Conservation (phyloP, 2,888 invertebrate species). For the Zaprionus bogoriensis region DNA sequence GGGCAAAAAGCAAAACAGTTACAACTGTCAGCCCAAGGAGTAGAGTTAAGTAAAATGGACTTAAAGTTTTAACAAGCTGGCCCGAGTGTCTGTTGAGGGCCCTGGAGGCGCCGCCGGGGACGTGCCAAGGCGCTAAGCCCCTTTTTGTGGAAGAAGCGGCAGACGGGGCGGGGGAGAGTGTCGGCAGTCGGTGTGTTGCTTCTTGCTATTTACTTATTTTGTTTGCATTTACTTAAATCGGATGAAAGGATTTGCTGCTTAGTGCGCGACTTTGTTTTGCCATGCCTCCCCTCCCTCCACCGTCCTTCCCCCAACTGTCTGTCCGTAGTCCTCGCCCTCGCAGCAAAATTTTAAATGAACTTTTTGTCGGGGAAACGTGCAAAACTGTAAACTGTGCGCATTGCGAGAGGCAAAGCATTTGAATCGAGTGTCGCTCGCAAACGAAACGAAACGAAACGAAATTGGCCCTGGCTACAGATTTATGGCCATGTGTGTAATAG, state of each 20-base stretch:
- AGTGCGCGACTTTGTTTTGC: conserved; percentile 70
- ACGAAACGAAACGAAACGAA: conserved; percentile 1
- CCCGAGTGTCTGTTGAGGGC: conserved; percentile 50
- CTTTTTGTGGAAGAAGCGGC: conserved; percentile 12
- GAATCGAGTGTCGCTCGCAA: conserved; percentile 23
- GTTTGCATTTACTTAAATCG: conserved; percentile 77
- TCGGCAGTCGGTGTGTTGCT: conserved; percentile 53
- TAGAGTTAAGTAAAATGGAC: conserved; percentile 76
- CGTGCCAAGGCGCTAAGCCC: conserved; percentile 45
- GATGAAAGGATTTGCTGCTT: conserved; percentile 78
- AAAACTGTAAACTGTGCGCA: conserved; percentile 43
- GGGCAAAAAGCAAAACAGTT: conserved; percentile 56
- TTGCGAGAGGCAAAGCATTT: conserved; percentile 12
- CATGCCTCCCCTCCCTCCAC: neutral
- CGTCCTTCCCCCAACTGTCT: neutral
- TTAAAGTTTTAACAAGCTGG: conserved; percentile 76
- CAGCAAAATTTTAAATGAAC: conserved; percentile 51
- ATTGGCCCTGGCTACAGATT: conserved; percentile 39
- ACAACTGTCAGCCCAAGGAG: conserved; percentile 74
- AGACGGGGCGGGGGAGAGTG: neutral
- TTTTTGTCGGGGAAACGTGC: conserved; percentile 34
- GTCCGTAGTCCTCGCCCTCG: neutral
- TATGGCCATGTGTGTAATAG: conserved; percentile 62
- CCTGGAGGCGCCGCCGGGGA: conserved; percentile 19
- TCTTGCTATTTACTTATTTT: conserved; percentile 78